phyloP scores from a whole-genome alignment of 2,888 invertebrate genomes.

The Synergus gifuensis region DNA sequence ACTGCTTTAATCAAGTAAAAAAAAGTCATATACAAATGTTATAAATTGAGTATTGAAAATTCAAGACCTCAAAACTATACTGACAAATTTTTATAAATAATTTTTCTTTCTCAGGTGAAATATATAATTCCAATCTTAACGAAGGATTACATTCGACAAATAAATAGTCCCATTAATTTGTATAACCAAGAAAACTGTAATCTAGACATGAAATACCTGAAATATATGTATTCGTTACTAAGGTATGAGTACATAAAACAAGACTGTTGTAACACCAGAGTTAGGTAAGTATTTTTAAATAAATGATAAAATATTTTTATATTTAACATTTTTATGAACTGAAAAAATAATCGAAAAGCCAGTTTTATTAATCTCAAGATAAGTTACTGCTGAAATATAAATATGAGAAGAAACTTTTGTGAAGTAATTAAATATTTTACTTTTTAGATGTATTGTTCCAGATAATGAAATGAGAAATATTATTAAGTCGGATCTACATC shows the following conservation, averaged over 20 bases:
- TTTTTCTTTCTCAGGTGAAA: conserved; percentile 77
- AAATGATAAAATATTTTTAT: conserved; percentile 21
- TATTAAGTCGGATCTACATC: conserved; percentile 62
- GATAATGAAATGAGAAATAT: conserved; percentile 62
- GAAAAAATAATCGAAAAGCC: neutral
- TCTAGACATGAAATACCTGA: conserved; percentile 67
- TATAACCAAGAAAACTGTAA: conserved; percentile 50
- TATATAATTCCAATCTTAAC: conserved; percentile 81
- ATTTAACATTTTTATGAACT: neutral
- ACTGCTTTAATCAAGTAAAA: conserved; percentile 80
- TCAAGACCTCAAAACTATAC: too few relatives aligned
- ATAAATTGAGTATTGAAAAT: neutral
- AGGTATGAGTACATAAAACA: conserved; percentile 66
- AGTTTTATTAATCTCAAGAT: neutral
- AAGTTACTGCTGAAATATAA: neutral
- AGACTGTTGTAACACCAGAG: conserved; percentile 65
- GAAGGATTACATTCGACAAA: conserved; percentile 78
- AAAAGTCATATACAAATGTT: neutral
- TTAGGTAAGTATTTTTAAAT: conserved; percentile 60
- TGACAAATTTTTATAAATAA: conserved; percentile 26
- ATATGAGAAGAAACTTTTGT: neutral
- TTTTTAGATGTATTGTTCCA: conserved; percentile 68
- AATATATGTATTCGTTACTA: conserved; percentile 67
- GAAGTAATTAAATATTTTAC: conserved; percentile 11
- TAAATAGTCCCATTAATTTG: conserved; percentile 73